Base-by-base conservation (phyloP, 2,113 vertebrate genomes). In the Brachyhypopomus gauderio region DNA sequence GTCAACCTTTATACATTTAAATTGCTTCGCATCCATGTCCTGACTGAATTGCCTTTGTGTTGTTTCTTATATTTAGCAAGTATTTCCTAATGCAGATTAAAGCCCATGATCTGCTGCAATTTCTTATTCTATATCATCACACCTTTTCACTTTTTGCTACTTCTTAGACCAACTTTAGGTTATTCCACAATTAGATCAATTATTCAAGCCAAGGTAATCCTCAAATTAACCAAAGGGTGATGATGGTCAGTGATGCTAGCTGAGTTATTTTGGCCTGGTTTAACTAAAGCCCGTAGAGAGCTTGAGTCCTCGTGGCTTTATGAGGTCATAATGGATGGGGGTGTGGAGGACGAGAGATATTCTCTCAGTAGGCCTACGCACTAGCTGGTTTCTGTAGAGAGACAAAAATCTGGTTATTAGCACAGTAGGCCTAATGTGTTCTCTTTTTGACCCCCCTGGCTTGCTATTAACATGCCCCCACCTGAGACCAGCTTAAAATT, bases 401-500 rank as follows among this genome's bases (percentile, higher is more conserved):
- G 92, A 91, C 91, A 93, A 92, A 95, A 94, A 93, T 95, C 93
- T 95, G 87, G 89, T 94, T 94, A 95, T 94, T 94, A 95, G 93
- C 91, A 87, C 92, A 93, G 93, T 92, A n/a, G n/a, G n/a, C n/a
- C n/a, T n/a, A 90, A 91, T 90, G 92, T 89, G 86, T 92, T 92
- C 92, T 91, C 83, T 87, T 70, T 67, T 83, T 78, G 73, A 82
- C 93, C 90, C 88, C 91, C 90, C 92, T 93, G 93, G 92, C 93
- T 92, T 92, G 93, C 93, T 94, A 94, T 94, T 95, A 95, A 93
- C 94, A 94, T 95, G 93, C 94, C 92, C 94, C 93, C 94, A 95
- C 95, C 95, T 95, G 94, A 90, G 94, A 93, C 93, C 92, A 91
- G 92, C 94, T 94, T 94, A 94, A 93, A 95, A 94, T 94, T 94